Percentiles rank a stretch among this genome's conserved stretches.
These are phyloP conservation scores for Ichneumoninae sp. DNA, from an alignment of 2,888 invertebrate species.

Conservation along the genomic window DNA sequence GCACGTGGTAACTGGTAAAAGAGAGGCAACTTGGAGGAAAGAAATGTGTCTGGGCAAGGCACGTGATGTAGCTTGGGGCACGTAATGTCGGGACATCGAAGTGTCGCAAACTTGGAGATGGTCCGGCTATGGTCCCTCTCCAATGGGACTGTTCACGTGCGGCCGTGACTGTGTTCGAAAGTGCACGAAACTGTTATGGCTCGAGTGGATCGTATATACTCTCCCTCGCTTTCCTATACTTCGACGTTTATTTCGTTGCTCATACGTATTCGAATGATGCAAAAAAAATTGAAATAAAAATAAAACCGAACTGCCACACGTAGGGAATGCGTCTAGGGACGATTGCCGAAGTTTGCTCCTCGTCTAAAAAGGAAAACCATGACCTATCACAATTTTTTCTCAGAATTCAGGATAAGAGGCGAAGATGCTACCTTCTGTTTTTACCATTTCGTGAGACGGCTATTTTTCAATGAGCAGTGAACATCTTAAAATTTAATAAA, in stretches of 20 bases:
- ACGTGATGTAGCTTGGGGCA: constrained; percentile 61
- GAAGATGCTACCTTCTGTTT: too few relatives aligned
- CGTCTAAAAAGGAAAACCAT: too few relatives aligned
- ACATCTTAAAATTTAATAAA: too few relatives aligned
- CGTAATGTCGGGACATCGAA: constrained; percentile 41
- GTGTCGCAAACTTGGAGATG: constrained; percentile 53
- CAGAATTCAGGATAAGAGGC: too few relatives aligned
- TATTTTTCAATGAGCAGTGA: too few relatives aligned
- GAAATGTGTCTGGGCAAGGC: constrained; percentile 54
- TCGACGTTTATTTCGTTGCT: constrained; percentile 35
- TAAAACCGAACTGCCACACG: neutral
- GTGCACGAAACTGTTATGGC: constrained; percentile 38
- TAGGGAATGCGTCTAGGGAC: neutral
- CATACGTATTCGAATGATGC: neutral
- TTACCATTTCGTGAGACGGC: too few relatives aligned
- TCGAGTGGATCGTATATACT: constrained; percentile 24
- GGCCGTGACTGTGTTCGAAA: constrained; percentile 47
- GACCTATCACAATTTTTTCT: too few relatives aligned
- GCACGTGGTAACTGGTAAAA: neutral
- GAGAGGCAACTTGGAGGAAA: neutral
- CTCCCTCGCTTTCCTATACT: constrained; percentile 17
- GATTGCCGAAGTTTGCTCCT: neutral
- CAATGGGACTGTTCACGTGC: constrained; percentile 30
- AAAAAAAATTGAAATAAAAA: constrained; percentile 4
- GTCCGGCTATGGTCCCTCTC: constrained; percentile 18